Evolutionary conservation across 2,888 invertebrate species (phyloP), one percentile per base, ranked within the genome.

Genomic region (Allacma fusca): DNA sequence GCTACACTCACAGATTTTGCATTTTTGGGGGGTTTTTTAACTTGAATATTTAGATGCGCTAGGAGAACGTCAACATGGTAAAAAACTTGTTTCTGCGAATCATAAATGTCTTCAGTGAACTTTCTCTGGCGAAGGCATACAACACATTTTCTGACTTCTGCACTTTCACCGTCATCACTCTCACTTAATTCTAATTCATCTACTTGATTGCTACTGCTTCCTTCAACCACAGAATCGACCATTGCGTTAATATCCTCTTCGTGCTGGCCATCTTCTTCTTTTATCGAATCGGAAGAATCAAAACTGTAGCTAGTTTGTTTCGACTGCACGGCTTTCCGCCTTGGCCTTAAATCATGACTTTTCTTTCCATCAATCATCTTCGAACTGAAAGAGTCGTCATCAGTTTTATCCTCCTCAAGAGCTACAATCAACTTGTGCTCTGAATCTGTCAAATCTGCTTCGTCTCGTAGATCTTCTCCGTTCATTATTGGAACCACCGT

Each of bases 101-200:
- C 83, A 64, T 77, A 83, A 29, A 83, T 78, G 34, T 82, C 82
- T 57, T 81, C 80, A 0, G 83, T 83, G 62, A 82, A 83, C 43
- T 79, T 77, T 26, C 81, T 59, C n/a, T 77, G 68, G 19, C 83
- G 79, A 21, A 82, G 70, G 64, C 83, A 83, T 9, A 82, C 81
- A 0, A 83, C 76, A 68, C 83, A 83, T 67, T 79, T 79, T 1
- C 82, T 70, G 7, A 72, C 43, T 21, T 73, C 76, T 9, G 73
- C 68, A 4, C 28, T 34, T 24, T 64, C 76, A 28, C 19, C 28
- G 23, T 64, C 40, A 19, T 69, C 75, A 40, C 40, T 75, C 29
- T 69, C 69, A 24, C 40, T 59, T n/a, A n/a, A n/a, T n/a, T n/a
- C n/a, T n/a, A n/a, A n/a, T n/a, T 28, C 75, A 26, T n/a, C 26